These are phyloP conservation scores for Ectropis crepuscularia DNA, from an alignment of 2,888 invertebrate genomes.

Conservation along the genomic window DNA sequence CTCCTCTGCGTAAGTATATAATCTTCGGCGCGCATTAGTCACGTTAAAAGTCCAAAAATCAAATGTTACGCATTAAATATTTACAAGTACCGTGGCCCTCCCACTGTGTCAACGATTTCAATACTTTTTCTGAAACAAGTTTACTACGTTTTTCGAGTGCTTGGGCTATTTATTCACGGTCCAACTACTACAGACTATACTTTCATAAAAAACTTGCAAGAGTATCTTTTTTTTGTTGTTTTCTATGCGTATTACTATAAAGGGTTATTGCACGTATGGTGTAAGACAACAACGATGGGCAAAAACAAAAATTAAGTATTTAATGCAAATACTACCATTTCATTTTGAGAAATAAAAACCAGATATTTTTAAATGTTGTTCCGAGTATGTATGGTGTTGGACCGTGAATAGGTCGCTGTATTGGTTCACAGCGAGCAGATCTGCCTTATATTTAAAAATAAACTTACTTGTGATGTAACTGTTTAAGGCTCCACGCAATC, in stretches of 20 bases:
- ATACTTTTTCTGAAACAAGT: not conserved
- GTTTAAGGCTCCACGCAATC: not conserved
- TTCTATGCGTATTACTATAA: too few species aligned
- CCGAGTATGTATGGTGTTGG: not conserved
- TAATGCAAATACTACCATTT: too few species aligned
- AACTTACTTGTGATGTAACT: not conserved
- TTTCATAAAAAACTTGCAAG: not conserved
- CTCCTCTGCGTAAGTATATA: not conserved
- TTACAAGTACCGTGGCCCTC: slow-evolving; percentile 15
- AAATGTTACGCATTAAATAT: slow-evolving; percentile 8
- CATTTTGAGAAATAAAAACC: too few species aligned
- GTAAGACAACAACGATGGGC: too few species aligned
- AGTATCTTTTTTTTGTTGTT: too few species aligned
- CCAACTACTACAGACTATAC: not conserved
- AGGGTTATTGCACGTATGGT: too few species aligned
- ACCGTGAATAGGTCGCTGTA: slow-evolving; percentile 1
- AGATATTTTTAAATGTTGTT: too few species aligned
- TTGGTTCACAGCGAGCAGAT: slow-evolving; percentile 13
- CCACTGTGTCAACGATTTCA: not conserved
- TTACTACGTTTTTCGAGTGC: not conserved
- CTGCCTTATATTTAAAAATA: slow-evolving; percentile 12
- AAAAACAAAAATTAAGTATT: too few species aligned
- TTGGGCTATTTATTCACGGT: not conserved
- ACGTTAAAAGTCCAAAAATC: slow-evolving; percentile 14
- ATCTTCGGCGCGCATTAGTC: slow-evolving; percentile 32